Conservation (phyloP, 2,113 vertebrate species). For the Tragelaphus imberbis region DNA sequence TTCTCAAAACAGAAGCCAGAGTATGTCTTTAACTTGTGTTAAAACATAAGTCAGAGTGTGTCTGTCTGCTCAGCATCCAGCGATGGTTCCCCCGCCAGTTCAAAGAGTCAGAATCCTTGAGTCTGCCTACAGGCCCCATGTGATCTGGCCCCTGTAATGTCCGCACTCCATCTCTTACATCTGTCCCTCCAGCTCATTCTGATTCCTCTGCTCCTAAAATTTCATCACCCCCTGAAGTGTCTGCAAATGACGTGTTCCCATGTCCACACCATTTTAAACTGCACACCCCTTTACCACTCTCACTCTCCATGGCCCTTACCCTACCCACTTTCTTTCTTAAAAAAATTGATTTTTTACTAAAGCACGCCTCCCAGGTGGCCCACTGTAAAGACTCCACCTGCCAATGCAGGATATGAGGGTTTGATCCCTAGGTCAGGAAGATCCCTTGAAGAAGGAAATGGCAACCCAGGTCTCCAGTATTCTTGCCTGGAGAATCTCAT, state of each 20-base stretch:
- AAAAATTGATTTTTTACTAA: neutral
- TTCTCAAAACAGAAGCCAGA: neutral
- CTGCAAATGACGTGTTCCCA: neutral
- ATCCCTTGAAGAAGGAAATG: neutral
- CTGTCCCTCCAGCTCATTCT: neutral
- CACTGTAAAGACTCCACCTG: neutral
- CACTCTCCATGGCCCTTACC: neutral
- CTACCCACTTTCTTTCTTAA: neutral
- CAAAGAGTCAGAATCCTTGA: neutral
- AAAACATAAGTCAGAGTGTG: neutral
- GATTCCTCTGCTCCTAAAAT: neutral
- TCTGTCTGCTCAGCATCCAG: neutral
- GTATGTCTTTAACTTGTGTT: neutral
- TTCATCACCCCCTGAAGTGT: neutral
- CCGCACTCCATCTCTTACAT: neutral
- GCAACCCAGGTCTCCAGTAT: neutral
- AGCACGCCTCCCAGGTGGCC: neutral
- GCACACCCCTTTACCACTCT: neutral
- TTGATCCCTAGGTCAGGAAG: neutral
- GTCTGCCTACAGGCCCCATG: neutral
- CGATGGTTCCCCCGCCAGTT: neutral
- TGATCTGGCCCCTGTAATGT: too few relatives aligned
- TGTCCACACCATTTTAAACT: neutral
- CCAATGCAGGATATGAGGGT: neutral
- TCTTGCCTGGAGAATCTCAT: neutral